A percentile compares a stretch with the other conserved stretches of the same genome.
These are phyloP conservation scores for Rhineura floridana DNA, from an alignment of 2,113 vertebrate species.

Conservation along the genomic window DNA sequence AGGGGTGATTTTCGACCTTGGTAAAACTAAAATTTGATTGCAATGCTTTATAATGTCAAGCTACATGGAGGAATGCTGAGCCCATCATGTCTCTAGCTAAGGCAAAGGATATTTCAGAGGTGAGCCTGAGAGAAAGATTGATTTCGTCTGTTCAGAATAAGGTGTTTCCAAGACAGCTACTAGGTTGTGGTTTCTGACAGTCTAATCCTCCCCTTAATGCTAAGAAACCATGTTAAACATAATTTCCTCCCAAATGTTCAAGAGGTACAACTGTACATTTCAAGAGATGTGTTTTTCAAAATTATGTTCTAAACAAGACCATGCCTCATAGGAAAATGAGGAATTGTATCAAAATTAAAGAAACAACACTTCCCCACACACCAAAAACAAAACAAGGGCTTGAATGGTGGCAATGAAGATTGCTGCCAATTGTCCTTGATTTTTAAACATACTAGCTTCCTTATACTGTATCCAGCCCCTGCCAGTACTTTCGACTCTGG, in stretches of 20 bases:
- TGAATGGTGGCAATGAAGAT: no score
- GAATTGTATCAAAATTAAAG: no score
- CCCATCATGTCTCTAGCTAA: background rate
- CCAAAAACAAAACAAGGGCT: background rate
- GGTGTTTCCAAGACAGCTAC: background rate
- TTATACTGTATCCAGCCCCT: background rate
- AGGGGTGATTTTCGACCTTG: background rate
- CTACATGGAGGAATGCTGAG: background rate
- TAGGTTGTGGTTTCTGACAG: background rate
- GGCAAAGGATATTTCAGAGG: background rate
- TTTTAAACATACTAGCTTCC: background rate
- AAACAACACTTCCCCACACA: no score
- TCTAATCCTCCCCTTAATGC: background rate
- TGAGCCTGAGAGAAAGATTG: background rate
- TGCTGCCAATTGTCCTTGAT: background rate
- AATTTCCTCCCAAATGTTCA: background rate
- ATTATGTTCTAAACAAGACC: background rate
- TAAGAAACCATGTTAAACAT: background rate
- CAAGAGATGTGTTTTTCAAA: background rate
- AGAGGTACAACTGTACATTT: no score
- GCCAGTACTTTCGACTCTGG: background rate
- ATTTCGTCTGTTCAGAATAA: no score
- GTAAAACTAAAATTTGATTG: background rate
- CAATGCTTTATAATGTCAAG: background rate
- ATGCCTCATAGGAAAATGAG: no score